These are phyloP conservation scores for Ptycholaimellus sp. DNA, from an alignment of 2,888 invertebrate species.

Conservation along the genomic window DNA sequence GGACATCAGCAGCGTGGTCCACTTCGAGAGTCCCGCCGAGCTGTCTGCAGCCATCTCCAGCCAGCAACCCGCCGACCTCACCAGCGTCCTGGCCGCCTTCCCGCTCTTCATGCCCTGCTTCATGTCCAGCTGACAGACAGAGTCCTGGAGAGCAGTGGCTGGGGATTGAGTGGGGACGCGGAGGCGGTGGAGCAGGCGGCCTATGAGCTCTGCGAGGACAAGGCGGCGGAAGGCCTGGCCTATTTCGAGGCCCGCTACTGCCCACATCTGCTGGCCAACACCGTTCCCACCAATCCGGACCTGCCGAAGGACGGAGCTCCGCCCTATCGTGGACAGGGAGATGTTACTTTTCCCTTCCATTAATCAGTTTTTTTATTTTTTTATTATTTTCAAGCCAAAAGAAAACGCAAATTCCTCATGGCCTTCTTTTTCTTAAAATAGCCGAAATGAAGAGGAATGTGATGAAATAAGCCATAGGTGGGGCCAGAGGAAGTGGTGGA, in stretches of 20 bases:
- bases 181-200: conserved; percentile 34
- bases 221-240: conserved; percentile 29
- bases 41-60: conserved; percentile 27
- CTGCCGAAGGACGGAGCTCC: no score
- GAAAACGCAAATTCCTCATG: no score
- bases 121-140: conserved; percentile 11
- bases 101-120: conserved; percentile 26
- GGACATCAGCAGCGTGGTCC: no score
- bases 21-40: no score
- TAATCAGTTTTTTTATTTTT: no score
- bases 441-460: no score
- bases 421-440: no score
- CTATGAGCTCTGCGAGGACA: conserved; percentile 36
- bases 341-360: no score
- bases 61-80: conserved; percentile 26
- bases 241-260: conserved; percentile 35
- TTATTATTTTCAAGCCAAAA: no score
- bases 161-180: conserved; percentile 28
- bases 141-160: not conserved
- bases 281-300: no score
- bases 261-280: conserved; percentile 32
- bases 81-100: conserved; percentile 28
- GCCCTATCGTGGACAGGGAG: no score
- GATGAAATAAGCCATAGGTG: no score
- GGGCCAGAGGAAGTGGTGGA: conserved; percentile 28